Base-by-base conservation (phyloP, 1,140 invertebrate species). In the Antheraea pernyi region DNA sequence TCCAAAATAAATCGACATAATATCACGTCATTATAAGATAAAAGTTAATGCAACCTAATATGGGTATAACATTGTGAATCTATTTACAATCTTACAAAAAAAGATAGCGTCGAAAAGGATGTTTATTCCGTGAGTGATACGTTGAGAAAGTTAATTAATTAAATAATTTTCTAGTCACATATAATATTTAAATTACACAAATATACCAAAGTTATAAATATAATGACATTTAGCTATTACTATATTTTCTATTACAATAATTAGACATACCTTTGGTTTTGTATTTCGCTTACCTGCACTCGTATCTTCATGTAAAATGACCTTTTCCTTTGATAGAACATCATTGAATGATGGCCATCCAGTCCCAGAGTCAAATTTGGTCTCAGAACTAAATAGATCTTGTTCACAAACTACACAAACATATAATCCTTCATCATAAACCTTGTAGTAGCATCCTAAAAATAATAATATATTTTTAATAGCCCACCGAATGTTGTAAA, bases 291-390 rank as follows among this genome's bases (percentile, higher is more conserved):
- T 96, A 97, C 98, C 97, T 94, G 97, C 95, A 84, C 97, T 97
- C 59, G 96, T 96, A 90, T 99, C 98, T 83, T 97, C 95, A 78
- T 95, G 97, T 75, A 98, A 91, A 81, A 97, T 98, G 3, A 99
- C 95, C 93, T 96, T 96, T 73, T 97, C 97, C 89, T 97, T 95
- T 88, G 97, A 96, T 62, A 98, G 94, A 78, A 98, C 97, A 94
- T 99, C 97, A 91, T 96, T 98, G 92, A 99, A 99, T 70, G 98
- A 97, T n/a, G 98, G 98, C 98, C 98, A 99, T 60, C 99, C 98
- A 92, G 98, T 99, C 67, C 97, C 96, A 70, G 97, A 98, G 87
- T 99, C 97, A 93, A 96, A 99, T 94, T 99, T 99, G 22, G 96
- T 97, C 78, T 98, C 96, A 0, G 98, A 99, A 70, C 95, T 96